Percentiles rank a stretch among this genome's conserved stretches.
phyloP scores from a whole-genome alignment of 2,888 invertebrate genomes.

The Drosophila austrosaltans region DNA sequence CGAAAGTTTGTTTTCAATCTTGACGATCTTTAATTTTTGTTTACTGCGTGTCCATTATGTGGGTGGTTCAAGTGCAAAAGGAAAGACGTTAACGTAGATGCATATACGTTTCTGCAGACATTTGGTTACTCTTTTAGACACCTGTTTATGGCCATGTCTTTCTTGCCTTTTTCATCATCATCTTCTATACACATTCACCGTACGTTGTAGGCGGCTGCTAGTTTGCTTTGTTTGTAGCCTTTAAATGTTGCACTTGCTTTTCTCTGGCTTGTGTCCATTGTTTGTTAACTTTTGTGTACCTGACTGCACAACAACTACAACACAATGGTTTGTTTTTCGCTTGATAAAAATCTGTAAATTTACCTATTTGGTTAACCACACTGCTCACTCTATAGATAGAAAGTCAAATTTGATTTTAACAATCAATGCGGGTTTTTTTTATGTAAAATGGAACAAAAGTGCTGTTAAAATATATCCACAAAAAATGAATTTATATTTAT shows the following conservation, averaged over 20 bases:
- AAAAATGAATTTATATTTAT: no score
- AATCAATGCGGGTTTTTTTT: conserved; percentile 20
- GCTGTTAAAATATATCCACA: no score
- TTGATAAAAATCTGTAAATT: conserved; percentile 68
- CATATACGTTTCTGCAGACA: conserved; percentile 11
- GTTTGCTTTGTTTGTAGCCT: conserved; percentile 49
- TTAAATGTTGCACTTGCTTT: conserved; percentile 72
- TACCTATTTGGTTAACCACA: conserved; percentile 53
- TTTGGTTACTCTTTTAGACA: conserved; percentile 61
- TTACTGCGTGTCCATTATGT: conserved; percentile 33
- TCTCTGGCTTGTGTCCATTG: conserved; percentile 30
- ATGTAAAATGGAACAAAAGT: not conserved
- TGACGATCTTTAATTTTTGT: conserved; percentile 31
- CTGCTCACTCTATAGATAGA: conserved; percentile 47
- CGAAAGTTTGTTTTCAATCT: conserved; percentile 60
- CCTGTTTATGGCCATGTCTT: conserved; percentile 63
- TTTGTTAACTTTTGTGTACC: conserved; percentile 51
- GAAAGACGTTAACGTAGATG: conserved; percentile 26
- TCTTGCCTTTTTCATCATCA: conserved; percentile 35
- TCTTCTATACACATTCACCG: not conserved
- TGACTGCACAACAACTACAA: conserved; percentile 23
- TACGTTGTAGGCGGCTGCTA: conserved; percentile 63
- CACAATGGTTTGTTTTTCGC: conserved; percentile 43
- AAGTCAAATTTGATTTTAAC: conserved; percentile 68
- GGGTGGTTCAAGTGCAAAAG: conserved; percentile 34